A percentile compares a stretch with the other conserved stretches of the same genome.
Evolutionary conservation across 2,888 invertebrate species (phyloP).

Genomic region (Timema podura): DNA sequence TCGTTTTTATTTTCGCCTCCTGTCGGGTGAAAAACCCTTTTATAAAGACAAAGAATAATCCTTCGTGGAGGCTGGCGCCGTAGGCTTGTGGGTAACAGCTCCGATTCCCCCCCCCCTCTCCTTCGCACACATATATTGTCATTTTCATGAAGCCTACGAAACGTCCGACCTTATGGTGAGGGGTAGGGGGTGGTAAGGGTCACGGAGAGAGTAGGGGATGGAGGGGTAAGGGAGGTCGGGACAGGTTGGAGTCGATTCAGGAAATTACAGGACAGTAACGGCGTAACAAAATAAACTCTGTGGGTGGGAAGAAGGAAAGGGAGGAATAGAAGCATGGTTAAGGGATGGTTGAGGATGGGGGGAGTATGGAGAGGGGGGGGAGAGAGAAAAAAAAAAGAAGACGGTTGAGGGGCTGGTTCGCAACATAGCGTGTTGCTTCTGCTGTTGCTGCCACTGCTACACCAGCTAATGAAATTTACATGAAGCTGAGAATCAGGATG

Average conservation of each 20-base stretch:
- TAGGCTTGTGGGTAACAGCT: not conserved
- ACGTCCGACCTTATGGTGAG: too few species aligned
- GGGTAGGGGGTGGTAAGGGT: not conserved
- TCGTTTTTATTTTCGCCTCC: too few species aligned
- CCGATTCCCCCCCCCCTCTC: not conserved
- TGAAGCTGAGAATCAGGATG: constrained; percentile 24
- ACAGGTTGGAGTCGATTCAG: constrained; percentile 21
- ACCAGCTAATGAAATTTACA: constrained; percentile 26
- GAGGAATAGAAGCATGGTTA: not conserved
- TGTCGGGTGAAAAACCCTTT: too few species aligned
- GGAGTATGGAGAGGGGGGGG: not conserved
- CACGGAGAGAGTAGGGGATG: not conserved
- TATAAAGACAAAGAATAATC: not conserved
- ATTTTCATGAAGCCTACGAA: constrained; percentile 24
- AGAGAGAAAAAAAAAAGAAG: too few species aligned
- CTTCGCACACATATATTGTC: constrained; percentile 24
- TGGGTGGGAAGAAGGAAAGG: not conserved
- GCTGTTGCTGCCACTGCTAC: not conserved
- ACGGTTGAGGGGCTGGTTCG: too few species aligned
- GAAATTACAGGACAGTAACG: constrained; percentile 23
- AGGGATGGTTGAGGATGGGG: not conserved
- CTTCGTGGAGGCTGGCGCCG: not conserved
- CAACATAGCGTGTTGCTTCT: too few species aligned
- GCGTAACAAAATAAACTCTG: constrained; percentile 13
- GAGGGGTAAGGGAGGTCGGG: constrained; percentile 3